Conservation (phyloP, 2,113 vertebrate genomes). For the Sylvia atricapilla region DNA sequence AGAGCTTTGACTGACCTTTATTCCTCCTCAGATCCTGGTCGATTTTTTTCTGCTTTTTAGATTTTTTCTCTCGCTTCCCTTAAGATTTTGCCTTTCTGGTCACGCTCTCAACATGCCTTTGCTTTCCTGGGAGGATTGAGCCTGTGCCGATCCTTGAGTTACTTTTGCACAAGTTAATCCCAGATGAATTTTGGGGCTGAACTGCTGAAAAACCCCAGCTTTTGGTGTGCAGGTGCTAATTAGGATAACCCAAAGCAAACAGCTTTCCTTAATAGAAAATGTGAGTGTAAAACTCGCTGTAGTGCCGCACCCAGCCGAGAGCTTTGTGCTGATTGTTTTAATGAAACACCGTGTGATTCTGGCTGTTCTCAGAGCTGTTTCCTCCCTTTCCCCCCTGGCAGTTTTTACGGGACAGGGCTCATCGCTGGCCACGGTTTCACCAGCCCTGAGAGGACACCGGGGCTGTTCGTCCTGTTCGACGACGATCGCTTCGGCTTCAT, state of each 20-base stretch:
- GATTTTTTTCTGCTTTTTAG: not conserved
- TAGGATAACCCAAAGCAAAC: not conserved
- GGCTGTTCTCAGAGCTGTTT: not conserved
- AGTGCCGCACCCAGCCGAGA: not conserved
- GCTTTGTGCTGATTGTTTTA: not conserved
- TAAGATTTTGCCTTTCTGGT: not conserved
- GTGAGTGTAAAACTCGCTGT: not conserved
- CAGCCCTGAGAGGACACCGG: conserved; percentile 92
- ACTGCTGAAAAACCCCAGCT: not conserved
- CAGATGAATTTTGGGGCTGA: not conserved
- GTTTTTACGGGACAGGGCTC: conserved; percentile 94
- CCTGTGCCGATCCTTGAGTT: not conserved
- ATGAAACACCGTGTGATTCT: rapidly evolving
- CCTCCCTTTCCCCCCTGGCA: conserved; percentile 33
- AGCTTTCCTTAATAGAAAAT: not conserved
- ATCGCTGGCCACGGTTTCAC: conserved; percentile 96
- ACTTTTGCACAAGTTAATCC: not conserved
- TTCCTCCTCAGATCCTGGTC: not conserved
- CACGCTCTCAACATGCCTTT: not conserved
- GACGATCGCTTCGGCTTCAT: conserved; percentile 95
- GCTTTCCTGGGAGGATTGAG: not conserved
- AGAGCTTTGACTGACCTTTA: conserved; percentile 34
- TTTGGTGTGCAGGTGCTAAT: not conserved
- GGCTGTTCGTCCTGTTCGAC: conserved; percentile 92
- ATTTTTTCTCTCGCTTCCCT: not conserved